These are phyloP conservation scores for Brachionus koreanus DNA, from an alignment of 1,140 invertebrate species.

Conservation along the genomic window DNA sequence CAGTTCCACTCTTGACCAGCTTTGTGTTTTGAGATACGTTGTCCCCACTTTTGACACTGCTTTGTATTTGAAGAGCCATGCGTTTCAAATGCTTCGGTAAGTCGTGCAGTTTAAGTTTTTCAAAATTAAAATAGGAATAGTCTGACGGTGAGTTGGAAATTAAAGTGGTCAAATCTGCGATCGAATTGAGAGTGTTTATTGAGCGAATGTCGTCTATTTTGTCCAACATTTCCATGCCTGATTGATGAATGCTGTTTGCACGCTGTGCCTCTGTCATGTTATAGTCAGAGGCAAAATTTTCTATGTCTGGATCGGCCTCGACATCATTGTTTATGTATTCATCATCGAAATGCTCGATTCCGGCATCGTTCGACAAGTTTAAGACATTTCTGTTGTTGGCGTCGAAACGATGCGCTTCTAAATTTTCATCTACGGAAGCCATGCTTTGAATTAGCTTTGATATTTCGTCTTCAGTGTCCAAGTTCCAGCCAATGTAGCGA, in stretches of 20 bases:
- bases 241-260: not conserved
- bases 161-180: slow-evolving; percentile 34
- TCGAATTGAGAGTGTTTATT: not conserved
- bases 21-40: not conserved
- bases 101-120: slow-evolving; percentile 29
- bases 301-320: not conserved
- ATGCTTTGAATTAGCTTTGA: slow-evolving; percentile 1
- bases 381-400: not conserved
- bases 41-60: not conserved
- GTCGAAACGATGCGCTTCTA: slow-evolving; percentile 39
- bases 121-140: slow-evolving; percentile 42
- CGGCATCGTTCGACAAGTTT: not conserved
- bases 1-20: slow-evolving; percentile 10
- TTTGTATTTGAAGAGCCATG: slow-evolving; percentile 37
- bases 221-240: slow-evolving; percentile 22
- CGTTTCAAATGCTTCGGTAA: slow-evolving; percentile 21
- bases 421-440: not conserved
- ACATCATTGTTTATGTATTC: slow-evolving; percentile 11
- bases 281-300: not conserved
- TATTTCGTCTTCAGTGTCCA: slow-evolving; percentile 39
- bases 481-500: slow-evolving; percentile 38
- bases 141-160: slow-evolving; percentile 39
- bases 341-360: not conserved
- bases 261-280: not conserved
- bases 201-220: slow-evolving; percentile 40